phyloP scores from a whole-genome alignment of 2,797 vertebrate species.

The Morelia viridis region DNA sequence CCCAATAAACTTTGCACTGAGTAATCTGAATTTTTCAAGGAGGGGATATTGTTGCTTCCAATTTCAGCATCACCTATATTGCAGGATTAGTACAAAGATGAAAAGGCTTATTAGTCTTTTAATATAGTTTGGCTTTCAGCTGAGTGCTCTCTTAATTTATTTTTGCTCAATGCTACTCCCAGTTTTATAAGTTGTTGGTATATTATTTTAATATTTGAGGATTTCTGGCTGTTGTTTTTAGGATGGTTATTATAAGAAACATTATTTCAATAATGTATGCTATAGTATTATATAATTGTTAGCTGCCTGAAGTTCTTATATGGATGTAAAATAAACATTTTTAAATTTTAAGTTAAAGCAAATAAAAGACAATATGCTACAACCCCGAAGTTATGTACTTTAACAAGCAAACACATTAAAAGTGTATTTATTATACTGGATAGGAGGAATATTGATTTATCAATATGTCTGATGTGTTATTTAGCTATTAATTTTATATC shows the following conservation, averaged over 20 bases:
- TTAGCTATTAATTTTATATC: not conserved
- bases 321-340: not conserved
- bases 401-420: fast-evolving
- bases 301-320: not conserved
- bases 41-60: conserved; percentile 62
- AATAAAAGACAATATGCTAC: not conserved
- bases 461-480: not conserved
- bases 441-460: not conserved
- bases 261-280: not conserved
- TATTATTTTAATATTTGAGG: not conserved
- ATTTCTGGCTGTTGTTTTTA: not conserved
- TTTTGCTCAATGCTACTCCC: not conserved
- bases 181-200: not conserved
- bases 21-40: conserved; percentile 69
- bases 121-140: not conserved
- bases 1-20: conserved; percentile 60
- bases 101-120: conserved; percentile 9
- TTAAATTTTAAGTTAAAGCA: not conserved
- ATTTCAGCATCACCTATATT: conserved; percentile 74
- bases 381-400: not conserved
- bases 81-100: conserved; percentile 53
- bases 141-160: not conserved
- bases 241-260: not conserved
- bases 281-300: not conserved
- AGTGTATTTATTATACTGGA: not conserved